These are phyloP conservation scores for Sula dactylatra DNA, from an alignment of 2,113 vertebrate genomes.

Conservation along the genomic window DNA sequence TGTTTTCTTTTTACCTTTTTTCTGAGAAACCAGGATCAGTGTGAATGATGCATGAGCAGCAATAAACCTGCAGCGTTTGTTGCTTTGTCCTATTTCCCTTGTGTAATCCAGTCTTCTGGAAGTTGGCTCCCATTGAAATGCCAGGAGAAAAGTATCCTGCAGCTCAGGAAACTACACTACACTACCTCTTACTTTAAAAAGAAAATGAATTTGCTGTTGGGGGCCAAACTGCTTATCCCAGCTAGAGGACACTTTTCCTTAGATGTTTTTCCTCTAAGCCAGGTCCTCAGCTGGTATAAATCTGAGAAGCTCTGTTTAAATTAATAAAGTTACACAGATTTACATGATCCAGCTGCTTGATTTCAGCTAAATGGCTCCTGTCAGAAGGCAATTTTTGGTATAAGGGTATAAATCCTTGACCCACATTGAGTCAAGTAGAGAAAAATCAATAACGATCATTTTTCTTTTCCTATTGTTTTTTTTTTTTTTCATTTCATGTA, in stretches of 20 bases:
- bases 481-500: neutral
- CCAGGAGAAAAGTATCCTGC: neutral
- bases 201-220: neutral
- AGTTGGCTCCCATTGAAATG: neutral
- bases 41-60: neutral
- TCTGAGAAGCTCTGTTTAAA: neutral
- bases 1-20: neutral
- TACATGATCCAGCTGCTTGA: slow-evolving; percentile 16
- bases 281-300: neutral
- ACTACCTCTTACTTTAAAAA: neutral
- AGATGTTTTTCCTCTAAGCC: neutral
- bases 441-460: neutral
- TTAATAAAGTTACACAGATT: slow-evolving; percentile 29
- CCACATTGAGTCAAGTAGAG: neutral
- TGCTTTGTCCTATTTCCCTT: neutral
- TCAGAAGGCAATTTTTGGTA: neutral
- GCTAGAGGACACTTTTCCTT: neutral
- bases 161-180: neutral
- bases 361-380: neutral
- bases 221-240: neutral
- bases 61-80: neutral
- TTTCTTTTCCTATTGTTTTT: no score
- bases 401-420: neutral
- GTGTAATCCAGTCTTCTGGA: neutral
- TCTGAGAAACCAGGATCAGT: neutral